Percentiles rank a stretch among this genome's conserved stretches.
Evolutionary conservation across 2,113 vertebrate species (phyloP).

Genomic region (Cyanoliseus patagonus): DNA sequence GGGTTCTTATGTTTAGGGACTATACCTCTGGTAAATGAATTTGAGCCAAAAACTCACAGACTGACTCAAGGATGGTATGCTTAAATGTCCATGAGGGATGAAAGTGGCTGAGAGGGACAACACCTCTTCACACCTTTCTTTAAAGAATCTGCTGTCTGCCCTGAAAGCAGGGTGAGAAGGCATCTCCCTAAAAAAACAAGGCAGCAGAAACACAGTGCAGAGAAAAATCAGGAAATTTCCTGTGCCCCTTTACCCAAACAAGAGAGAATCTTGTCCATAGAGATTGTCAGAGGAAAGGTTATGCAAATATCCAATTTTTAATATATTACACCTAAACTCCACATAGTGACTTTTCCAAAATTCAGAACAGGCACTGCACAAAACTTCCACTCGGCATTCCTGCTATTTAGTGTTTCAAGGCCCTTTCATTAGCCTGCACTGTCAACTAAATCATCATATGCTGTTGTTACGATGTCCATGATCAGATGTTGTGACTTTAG

Average conservation of each 20-base stretch:
- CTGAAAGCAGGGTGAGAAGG: background rate
- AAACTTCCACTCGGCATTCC: background rate
- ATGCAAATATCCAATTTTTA: background rate
- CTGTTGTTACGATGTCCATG: background rate
- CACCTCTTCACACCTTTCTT: background rate
- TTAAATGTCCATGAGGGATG: background rate
- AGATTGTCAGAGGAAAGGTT: background rate
- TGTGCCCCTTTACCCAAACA: background rate
- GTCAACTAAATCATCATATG: background rate
- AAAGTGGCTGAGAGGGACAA: background rate
- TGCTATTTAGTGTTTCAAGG: background rate
- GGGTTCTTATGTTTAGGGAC: background rate
- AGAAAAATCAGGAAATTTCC: background rate
- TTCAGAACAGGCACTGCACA: background rate
- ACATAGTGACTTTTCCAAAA: background rate
- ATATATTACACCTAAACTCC: background rate
- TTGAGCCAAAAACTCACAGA: background rate
- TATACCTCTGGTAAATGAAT: background rate
- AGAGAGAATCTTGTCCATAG: background rate
- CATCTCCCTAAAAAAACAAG: background rate
- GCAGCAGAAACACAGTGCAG: background rate
- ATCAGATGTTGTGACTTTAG: background rate
- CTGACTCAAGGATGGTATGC: background rate
- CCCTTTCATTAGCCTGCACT: background rate
- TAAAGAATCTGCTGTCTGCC: background rate